phyloP scores from a whole-genome alignment of 2,888 invertebrate genomes.

The Parapristionchus giblindavisi region DNA sequence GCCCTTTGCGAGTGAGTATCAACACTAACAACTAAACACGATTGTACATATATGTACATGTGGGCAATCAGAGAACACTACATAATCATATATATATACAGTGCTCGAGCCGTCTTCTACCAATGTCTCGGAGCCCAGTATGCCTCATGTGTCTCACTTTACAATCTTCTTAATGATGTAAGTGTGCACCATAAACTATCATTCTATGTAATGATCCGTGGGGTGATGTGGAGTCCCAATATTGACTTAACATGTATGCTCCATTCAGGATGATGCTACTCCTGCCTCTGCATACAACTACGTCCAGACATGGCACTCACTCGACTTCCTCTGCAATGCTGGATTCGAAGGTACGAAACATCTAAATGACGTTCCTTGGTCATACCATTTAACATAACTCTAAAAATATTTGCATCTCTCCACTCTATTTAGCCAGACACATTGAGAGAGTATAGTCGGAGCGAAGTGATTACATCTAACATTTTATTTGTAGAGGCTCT shows the following conservation, averaged over 20 bases:
- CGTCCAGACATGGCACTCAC: constrained; percentile 52
- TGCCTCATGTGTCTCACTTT: constrained; percentile 54
- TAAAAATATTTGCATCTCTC: neutral
- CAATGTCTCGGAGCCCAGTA: constrained; percentile 60
- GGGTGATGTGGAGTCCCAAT: neutral
- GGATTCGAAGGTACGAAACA: constrained; percentile 50
- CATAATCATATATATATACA: constrained; percentile 39
- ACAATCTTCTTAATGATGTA: constrained; percentile 46
- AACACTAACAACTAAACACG: neutral
- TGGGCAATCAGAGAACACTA: neutral
- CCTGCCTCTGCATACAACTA: constrained; percentile 48
- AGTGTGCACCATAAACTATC: no score
- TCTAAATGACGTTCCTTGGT: neutral
- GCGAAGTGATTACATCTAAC: neutral
- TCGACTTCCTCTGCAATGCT: constrained; percentile 57
- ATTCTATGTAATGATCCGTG: no score
- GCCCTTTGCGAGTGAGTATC: constrained; percentile 23
- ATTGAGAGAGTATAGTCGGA: neutral
- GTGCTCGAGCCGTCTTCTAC: constrained; percentile 55
- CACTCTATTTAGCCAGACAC: neutral
- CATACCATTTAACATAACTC: neutral
- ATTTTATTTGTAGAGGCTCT: constrained; percentile 12
- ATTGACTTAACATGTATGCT: neutral
- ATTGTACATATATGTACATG: neutral
- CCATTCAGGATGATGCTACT: constrained; percentile 6